A percentile compares a stretch with the other conserved stretches of the same genome.
These are phyloP conservation scores for Drosophila stalkeri DNA, from an alignment of 2,888 invertebrate species.

Conservation along the genomic window DNA sequence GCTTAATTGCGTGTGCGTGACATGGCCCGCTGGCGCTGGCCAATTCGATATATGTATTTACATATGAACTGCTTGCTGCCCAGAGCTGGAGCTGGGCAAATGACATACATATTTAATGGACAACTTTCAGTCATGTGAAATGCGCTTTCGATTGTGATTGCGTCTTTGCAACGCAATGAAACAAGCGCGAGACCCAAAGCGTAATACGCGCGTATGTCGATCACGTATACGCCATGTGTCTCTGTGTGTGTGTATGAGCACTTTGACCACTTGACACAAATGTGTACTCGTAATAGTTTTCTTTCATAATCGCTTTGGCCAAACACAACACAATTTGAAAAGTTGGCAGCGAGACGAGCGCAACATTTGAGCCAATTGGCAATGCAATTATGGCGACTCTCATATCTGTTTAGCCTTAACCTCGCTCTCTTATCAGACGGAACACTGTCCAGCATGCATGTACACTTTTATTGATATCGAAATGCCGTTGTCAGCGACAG, in stretches of 20 bases:
- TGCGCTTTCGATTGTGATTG: conserved; percentile 73
- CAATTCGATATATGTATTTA: background rate
- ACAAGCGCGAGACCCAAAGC: conserved; percentile 34
- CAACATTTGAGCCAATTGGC: conserved; percentile 46
- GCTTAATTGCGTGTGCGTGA: conserved; percentile 24
- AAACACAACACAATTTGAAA: conserved; percentile 37
- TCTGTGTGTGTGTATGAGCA: background rate
- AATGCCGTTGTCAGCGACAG: background rate
- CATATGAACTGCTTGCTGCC: background rate
- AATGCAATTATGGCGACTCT: conserved; percentile 27
- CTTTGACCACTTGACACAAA: conserved; percentile 18
- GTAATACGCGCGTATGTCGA: conserved; percentile 48
- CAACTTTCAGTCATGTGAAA: conserved; percentile 75
- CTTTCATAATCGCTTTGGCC: conserved; percentile 52
- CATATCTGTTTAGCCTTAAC: conserved; percentile 62
- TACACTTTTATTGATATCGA: conserved; percentile 7
- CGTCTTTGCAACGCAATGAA: conserved; percentile 53
- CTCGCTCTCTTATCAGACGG: conserved; percentile 45
- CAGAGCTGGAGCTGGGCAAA: conserved; percentile 14
- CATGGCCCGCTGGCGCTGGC: background rate
- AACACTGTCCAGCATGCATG: background rate
- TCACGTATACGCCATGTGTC: conserved; percentile 71
- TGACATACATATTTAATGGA: conserved; percentile 46
- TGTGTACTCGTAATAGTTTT: conserved; percentile 17
- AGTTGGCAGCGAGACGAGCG: conserved; percentile 30